These are phyloP conservation scores for Microcebus jonahi DNA, from an alignment of 2,113 vertebrate species.

Conservation along the genomic window DNA sequence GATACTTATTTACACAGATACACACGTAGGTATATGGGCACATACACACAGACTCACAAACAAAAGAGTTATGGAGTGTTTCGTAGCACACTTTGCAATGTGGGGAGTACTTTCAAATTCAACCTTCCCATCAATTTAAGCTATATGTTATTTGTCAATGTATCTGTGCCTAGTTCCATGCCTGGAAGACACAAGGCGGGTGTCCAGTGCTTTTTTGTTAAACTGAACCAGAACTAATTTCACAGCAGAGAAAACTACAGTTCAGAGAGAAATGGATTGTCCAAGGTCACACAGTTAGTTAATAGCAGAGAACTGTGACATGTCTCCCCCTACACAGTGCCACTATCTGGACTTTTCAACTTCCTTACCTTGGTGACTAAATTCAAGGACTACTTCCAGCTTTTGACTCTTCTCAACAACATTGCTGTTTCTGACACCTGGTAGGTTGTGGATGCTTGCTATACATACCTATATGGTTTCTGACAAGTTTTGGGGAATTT, in stretches of 20 bases:
- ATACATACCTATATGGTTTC: neutral
- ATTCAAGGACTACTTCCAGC: neutral
- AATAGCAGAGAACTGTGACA: neutral
- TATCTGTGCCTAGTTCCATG: neutral
- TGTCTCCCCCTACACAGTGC: neutral
- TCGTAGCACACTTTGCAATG: neutral
- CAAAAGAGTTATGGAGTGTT: neutral
- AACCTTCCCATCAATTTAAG: neutral
- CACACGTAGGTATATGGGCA: fast-evolving
- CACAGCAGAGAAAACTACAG: neutral
- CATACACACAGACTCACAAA: too few relatives aligned
- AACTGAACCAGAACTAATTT: neutral
- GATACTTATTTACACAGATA: neutral
- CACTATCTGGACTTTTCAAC: neutral
- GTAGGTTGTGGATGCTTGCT: neutral
- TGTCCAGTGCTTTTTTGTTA: neutral
- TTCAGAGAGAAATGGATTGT: neutral
- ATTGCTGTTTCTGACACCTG: neutral
- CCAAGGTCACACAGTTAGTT: neutral
- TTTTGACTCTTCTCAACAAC: neutral
- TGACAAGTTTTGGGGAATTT: neutral
- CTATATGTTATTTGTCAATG: neutral
- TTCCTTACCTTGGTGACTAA: neutral
- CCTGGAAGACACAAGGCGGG: neutral
- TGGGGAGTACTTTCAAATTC: neutral